Base-by-base conservation (phyloP, 1,140 invertebrate species). In the Bathynomus jamesi region DNA sequence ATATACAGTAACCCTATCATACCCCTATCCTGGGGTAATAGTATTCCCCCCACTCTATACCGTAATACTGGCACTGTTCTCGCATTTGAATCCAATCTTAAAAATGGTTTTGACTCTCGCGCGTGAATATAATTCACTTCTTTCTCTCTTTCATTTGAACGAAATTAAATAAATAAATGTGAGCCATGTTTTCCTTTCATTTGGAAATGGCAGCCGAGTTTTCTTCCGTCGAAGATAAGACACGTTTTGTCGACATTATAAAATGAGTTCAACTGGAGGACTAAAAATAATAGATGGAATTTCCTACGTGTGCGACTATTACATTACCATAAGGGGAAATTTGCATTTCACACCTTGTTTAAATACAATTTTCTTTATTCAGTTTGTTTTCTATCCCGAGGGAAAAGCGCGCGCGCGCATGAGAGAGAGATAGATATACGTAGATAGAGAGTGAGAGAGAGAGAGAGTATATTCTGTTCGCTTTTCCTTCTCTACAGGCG, bases 321-420 rank as follows among this genome's bases (percentile, higher is more conserved):
- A 53, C 40, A 53, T 53, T 53, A 53, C 40, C 40, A 53, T 53
- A 53, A 53, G 11, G 40, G 40, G 40, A 53, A 53, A 53, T 53
- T 53, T 53, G 40, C 40, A 53, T 53, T 53, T 53, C 40, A 5
- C 21, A 17, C 40, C 40, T 53, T 53, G 40, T 53, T 53, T 53
- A 53, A 53, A 53, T 53, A 53, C 40, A 53, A 53, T 53, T 53
- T 53, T 53, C 40, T 53, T 53, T 53, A 53, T 53, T 53, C 40
- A 21, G 40, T 53, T 53, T 53, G 40, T 53, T 53, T 53, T 53
- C 40, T 53, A 53, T 53, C 40, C 40, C n/a, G n/a, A n/a, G n/a
- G n/a, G n/a, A n/a, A n/a, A n/a, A n/a, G n/a, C n/a, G n/a, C n/a
- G n/a, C n/a, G n/a, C n/a, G n/a, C n/a, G n/a, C n/a, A n/a, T n/a